phyloP scores from a whole-genome alignment of 2,113 vertebrate species.

The Athene noctua region DNA sequence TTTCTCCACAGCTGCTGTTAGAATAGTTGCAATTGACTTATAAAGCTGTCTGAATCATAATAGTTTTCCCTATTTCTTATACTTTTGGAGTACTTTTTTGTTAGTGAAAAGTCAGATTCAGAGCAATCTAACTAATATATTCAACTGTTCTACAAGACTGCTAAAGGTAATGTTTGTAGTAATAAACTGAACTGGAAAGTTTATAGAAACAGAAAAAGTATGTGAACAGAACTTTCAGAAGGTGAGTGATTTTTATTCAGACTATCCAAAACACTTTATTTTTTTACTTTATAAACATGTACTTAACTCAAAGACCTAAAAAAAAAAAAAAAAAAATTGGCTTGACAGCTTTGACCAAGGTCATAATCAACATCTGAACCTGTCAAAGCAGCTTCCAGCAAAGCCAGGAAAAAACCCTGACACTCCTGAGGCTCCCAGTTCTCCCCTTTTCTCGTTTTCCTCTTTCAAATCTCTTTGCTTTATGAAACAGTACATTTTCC shows the following conservation, averaged over 20 bases:
- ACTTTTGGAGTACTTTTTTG: not conserved
- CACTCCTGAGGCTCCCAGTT: not conserved
- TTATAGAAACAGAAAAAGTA: not conserved
- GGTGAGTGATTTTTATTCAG: not conserved
- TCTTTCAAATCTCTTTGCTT: not conserved
- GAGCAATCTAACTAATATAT: not conserved
- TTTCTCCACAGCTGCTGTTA: conserved; percentile 21
- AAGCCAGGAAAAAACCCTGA: not conserved
- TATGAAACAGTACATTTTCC: not conserved
- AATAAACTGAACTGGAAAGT: not conserved
- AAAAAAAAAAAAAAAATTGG: not conserved
- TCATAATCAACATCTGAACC: not conserved
- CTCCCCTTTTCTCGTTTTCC: not conserved
- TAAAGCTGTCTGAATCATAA: conserved; percentile 10
- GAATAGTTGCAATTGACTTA: conserved; percentile 16
- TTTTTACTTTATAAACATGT: conserved; percentile 8
- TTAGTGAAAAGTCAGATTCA: not conserved
- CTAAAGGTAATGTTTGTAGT: not conserved
- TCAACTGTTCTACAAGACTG: not conserved
- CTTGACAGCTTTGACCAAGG: conserved; percentile 1
- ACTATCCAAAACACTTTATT: not conserved
- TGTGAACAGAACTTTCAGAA: conserved; percentile 10
- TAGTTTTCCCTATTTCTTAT: not conserved
- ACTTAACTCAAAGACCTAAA: not conserved
- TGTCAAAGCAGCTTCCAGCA: conserved; percentile 11